Evolutionary conservation across 2,797 vertebrate genomes (phyloP).

Genomic region (Xenentodon cancila): DNA sequence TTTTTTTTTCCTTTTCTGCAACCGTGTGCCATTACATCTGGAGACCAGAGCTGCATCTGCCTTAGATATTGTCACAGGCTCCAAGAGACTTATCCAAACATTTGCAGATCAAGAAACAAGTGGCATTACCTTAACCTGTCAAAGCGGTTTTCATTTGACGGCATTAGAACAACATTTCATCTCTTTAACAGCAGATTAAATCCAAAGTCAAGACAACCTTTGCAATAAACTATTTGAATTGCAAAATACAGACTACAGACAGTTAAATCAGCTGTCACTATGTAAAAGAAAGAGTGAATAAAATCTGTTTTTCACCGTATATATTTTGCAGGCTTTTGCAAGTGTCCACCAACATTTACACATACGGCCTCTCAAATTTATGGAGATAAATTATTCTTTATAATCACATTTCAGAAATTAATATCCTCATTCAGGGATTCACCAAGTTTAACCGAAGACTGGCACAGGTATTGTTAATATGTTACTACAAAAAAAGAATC

Average conservation of each 20-base stretch:
- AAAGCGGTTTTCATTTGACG: constrained; percentile 2
- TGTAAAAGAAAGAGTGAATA: not conserved
- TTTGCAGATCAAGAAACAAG: constrained; percentile 30
- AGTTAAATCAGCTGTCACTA: not conserved
- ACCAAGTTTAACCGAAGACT: constrained; percentile 1
- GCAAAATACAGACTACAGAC: too few relatives aligned
- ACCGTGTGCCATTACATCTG: constrained; percentile 24
- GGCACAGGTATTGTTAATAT: too few relatives aligned
- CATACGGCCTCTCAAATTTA: not conserved
- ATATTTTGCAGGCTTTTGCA: not conserved
- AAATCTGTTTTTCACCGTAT: not conserved
- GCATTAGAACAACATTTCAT: constrained; percentile 17
- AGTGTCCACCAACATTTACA: not conserved
- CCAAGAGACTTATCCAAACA: constrained; percentile 29
- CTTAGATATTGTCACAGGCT: constrained; percentile 26
- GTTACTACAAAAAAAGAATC: too few relatives aligned
- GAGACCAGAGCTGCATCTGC: constrained; percentile 36
- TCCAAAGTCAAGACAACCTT: constrained; percentile 2
- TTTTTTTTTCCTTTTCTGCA: constrained; percentile 6
- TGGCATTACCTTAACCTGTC: constrained; percentile 4
- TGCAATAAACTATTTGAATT: not conserved
- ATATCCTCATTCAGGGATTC: not conserved
- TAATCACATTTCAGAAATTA: not conserved
- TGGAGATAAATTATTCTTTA: not conserved
- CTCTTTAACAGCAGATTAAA: constrained; percentile 7